Evolutionary conservation across 2,888 invertebrate species (phyloP), one percentile per base, ranked within the genome.

Genomic region (Marronus borbonicus): DNA sequence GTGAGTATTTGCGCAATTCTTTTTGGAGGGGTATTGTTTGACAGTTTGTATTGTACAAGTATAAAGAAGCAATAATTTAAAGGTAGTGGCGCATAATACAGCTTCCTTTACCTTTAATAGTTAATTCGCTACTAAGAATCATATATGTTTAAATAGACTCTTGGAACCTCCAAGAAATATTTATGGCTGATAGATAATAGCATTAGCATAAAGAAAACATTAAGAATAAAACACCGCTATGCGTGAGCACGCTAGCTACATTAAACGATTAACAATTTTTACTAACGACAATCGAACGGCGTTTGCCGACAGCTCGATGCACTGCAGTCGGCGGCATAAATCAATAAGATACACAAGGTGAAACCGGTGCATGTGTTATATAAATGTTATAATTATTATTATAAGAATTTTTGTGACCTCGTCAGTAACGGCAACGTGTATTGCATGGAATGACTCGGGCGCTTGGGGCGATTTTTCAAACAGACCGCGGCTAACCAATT

Each of bases 261-360:
- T 17, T 60, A 74, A 74, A 24, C 60, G 39, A 74, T 60, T 74
- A 74, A 74, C 44, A 74, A 74, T 60, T 60, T 20, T 60, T 74
- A 28, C 72, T 74, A 74, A 44, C 44, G 72, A 44, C 49, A 60
- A 60, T 74, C n/a, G 72, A 58, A 74, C 55, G 20, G 72, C 14
- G 12, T 39, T 49, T 74, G 72, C 44, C 60, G 60, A 60, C 72
- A 44, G 58, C 24, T 44, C n/a, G 60, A 74, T 60, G 60, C 60
- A 68, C 44, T 52, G 76, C 58, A 55, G 76, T 52, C 66, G 28
- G 55, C 72, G 39, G 44, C n/a, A 70, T 70, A 70, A 77, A 77
- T 70, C 77, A 77, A 76, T 74, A 68, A 58, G 76, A 76, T 66
- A 72, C 55, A 77, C 77, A 77, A 77, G 77, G 77, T 77, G 72